Base-by-base conservation (phyloP, 1,140 invertebrate species). In the Metaphire vulgaris region DNA sequence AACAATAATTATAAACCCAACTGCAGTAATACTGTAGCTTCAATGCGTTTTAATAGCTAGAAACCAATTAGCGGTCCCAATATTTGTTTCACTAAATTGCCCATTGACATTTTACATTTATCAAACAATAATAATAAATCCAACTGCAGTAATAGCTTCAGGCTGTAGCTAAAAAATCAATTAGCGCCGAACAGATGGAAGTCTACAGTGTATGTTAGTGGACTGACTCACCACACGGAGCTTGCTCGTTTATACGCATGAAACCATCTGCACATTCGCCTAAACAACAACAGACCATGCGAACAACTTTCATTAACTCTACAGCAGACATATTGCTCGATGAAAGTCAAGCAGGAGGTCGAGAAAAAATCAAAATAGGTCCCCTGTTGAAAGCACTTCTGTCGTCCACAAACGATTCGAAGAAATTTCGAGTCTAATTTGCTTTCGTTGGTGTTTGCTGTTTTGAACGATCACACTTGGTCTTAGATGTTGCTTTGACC, bases 181-280 rank as follows among this genome's bases (percentile, higher is more conserved):
- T n/a, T n/a, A n/a, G n/a, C n/a, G n/a, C n/a, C n/a, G n/a, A n/a
- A n/a, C n/a, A n/a, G n/a, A n/a, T n/a, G n/a, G n/a, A n/a, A n/a
- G n/a, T n/a, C n/a, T n/a, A n/a, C n/a, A 12, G 41, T 12, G 41
- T 56, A 56, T 56, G 6, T 56, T 56, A 21, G 16, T n/a, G 16
- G 26, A 16, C 6, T 1, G 29, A 74, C 83, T 82, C 82, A 88
- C 86, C 81, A 79, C 87, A 88, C 70, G 83, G 82, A 34, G 85
- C 82, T 71, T 83, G 81, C 28, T 81, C 80, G 78, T 87, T 87
- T 21, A 88, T 81, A n/a, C 85, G 78, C 73, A 88, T 85, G 79
- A 85, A 88, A 32, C 86, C 85, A 16, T 82, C 81, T 21, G 83
- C 83, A 78, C 87, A 88, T 68, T 82, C 79, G 1, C 75, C 72